Percentiles rank a stretch among this genome's conserved stretches.
Conservation (phyloP, 2,888 invertebrate genomes). For the Aethes cnicana region DNA sequence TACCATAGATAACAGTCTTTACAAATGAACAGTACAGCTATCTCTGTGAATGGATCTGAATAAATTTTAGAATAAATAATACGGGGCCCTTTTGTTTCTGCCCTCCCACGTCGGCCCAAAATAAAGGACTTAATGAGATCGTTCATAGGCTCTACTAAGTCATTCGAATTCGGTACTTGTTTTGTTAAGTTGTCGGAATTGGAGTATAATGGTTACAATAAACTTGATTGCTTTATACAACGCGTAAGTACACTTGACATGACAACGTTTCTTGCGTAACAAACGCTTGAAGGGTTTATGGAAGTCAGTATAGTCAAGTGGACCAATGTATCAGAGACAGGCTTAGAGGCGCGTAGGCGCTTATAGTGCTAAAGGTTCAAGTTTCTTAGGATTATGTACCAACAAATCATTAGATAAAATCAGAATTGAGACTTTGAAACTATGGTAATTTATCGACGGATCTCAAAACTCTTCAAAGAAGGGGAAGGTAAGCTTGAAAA, state of each 20-base stretch:
- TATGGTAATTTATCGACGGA: no score
- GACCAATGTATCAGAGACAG: no score
- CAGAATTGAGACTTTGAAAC: no score
- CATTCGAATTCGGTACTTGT: conserved; percentile 44
- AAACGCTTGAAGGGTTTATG: not conserved
- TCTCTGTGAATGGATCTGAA: conserved; percentile 40
- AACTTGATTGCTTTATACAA: conserved; percentile 27
- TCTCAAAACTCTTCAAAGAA: no score
- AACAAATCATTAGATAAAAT: no score
- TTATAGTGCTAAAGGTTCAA: conserved; percentile 33
- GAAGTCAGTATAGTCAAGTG: no score
- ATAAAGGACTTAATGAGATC: conserved; percentile 53
- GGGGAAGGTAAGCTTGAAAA: no score
- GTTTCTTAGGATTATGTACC: not conserved
- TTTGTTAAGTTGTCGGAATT: conserved; percentile 36
- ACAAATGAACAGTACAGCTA: conserved; percentile 38
- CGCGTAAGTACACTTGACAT: conserved; percentile 10
- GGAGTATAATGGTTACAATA: conserved; percentile 23
- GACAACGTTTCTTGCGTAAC: conserved; percentile 6
- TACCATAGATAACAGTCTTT: conserved; percentile 31
- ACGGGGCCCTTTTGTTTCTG: conserved; percentile 47
- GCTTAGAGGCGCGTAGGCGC: no score
- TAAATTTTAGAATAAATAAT: conserved; percentile 55
- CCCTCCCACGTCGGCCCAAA: conserved; percentile 51
- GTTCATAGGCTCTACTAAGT: conserved; percentile 39